phyloP scores from a whole-genome alignment of 2,797 vertebrate species.

The Urophycis tenuis region DNA sequence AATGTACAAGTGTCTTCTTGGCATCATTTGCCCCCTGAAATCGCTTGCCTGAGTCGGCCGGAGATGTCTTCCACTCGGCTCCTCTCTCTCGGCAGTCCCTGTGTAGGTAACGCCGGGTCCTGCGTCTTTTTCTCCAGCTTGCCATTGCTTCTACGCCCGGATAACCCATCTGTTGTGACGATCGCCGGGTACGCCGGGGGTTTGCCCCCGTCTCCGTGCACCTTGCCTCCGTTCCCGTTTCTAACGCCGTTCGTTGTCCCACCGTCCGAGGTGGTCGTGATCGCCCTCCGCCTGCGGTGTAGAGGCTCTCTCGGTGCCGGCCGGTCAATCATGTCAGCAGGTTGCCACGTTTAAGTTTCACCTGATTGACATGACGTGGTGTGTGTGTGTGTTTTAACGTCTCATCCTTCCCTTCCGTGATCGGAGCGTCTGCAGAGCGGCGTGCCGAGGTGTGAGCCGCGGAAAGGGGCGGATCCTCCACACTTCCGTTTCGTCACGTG shows the following conservation, averaged over 20 bases:
- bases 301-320: conserved; percentile 55
- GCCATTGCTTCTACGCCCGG: conserved; percentile 21
- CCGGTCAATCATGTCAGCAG: conserved; percentile 64
- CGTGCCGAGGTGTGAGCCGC: too few relatives aligned
- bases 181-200: conserved; percentile 24
- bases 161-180: conserved; percentile 25
- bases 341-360: conserved; percentile 23
- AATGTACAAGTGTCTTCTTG: not conserved
- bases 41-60: not conserved
- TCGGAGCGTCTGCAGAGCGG: not conserved
- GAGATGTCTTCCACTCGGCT: conserved; percentile 45
- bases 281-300: conserved; percentile 64
- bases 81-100: conserved; percentile 25
- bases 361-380: conserved; percentile 36
- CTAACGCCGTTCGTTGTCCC: conserved; percentile 38
- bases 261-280: conserved; percentile 44
- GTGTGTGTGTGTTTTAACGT: not conserved
- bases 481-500: too few relatives aligned
- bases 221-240: conserved; percentile 57
- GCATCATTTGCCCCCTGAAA: not conserved
- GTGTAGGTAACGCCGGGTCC: conserved; percentile 10
- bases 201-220: conserved; percentile 37
- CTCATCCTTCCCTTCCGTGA: not conserved
- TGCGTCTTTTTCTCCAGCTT: conserved; percentile 28
- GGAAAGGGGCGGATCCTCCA: too few relatives aligned